Conservation (phyloP, 2,113 vertebrate species). For the Notarius lentiginosus region DNA sequence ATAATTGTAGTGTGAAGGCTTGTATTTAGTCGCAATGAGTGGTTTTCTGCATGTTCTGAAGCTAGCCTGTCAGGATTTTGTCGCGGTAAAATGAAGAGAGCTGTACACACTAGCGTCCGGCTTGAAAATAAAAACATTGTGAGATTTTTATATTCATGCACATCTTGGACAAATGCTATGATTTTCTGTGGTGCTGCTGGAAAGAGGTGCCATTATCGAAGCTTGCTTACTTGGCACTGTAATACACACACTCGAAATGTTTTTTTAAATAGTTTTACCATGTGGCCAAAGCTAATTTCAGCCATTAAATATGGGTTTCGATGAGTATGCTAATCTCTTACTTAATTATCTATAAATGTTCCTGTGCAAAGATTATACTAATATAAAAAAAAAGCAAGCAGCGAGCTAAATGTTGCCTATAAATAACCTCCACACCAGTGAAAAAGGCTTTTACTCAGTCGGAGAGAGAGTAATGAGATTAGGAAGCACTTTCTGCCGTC, state of each 20-base stretch:
- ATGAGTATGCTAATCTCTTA: neutral
- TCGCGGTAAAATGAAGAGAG: neutral
- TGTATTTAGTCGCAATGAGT: neutral
- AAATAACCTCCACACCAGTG: constrained; percentile 46
- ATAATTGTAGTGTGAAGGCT: neutral
- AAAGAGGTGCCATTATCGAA: neutral
- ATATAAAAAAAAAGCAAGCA: neutral
- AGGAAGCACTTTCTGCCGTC: constrained; percentile 47
- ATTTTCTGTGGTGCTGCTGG: neutral
- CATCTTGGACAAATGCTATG: neutral
- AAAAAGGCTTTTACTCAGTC: constrained; percentile 41
- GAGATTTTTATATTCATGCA: neutral
- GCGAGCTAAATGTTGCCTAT: constrained; percentile 31
- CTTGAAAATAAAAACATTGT: neutral
- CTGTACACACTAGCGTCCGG: neutral
- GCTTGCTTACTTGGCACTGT: neutral
- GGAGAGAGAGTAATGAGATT: constrained; percentile 53
- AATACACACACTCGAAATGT: neutral
- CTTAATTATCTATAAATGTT: neutral
- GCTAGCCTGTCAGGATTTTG: too few relatives aligned
- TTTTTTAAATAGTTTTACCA: neutral
- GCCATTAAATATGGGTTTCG: neutral
- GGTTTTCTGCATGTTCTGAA: neutral
- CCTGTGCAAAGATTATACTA: neutral
- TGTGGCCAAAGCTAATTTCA: neutral